Evolutionary conservation across 2,113 vertebrate species (phyloP), one percentile per base, ranked within the genome.

Genomic region (Saguinus midas): DNA sequence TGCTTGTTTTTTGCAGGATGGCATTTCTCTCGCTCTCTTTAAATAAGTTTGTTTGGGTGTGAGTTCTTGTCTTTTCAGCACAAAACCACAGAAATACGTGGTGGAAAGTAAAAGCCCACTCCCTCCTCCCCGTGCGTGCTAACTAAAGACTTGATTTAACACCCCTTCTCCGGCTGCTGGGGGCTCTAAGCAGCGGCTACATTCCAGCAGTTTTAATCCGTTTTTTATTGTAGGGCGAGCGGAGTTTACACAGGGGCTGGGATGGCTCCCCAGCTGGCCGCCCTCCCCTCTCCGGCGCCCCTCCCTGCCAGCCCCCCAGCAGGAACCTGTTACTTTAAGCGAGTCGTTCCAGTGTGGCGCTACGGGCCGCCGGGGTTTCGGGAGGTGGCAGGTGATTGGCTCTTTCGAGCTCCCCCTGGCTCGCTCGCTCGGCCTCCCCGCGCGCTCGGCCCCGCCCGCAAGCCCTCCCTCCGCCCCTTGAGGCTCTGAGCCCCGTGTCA

Each of bases 201-300:
- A 98, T 98, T 98, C 97, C 98, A 98, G 92, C 91, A 97, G 96
- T 96, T 98, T 97, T 98, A 98, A 98, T 98, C 98, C 96, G 95
- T 95, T 97, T 98, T 98, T 98, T 96, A 98, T 98, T 97, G 95
- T 98, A 90, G 91, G 97, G 91, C 61, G 66, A 75, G 75, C 86
- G 83, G 83, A 97, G 97, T 96, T 95, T 90, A 85, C 97, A 78
- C 92, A 90, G 90, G 91, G 96, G 85, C 64, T 35, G 85, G 96
- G 87, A 80, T 48, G 81, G 91, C 94, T 96, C 95, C 95, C 64
- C 96, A 87, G 95, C 95, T n/a, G 86, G 95, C 96, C 27, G 40
- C 95, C 82, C 40, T 89, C 87, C 75, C 45, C 2, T 55, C 64
- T 35, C 84, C 48, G 1, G 68, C 23, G n/a, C 68, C 72, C 83